Conservation (phyloP, 2,113 vertebrate species). For the Meleagris gallopavo region DNA sequence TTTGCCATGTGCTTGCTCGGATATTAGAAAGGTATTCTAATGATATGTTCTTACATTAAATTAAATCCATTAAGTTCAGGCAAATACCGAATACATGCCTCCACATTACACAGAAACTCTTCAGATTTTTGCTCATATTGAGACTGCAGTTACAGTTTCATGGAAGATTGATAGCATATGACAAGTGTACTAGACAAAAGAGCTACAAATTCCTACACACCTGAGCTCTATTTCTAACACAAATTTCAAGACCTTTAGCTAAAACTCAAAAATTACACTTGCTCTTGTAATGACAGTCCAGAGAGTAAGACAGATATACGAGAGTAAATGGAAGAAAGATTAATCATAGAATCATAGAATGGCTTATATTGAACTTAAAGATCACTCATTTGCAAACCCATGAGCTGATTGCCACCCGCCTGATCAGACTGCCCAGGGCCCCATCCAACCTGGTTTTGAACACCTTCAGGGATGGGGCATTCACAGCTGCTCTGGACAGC, state of each 20-base stretch:
- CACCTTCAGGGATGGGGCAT: too few species aligned
- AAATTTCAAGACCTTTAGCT: neutral
- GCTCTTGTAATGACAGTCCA: neutral
- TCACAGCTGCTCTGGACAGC: too few species aligned
- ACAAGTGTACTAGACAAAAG: neutral
- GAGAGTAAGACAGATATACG: neutral
- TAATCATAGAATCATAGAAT: too few species aligned
- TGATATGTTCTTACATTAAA: neutral
- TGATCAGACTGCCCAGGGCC: too few species aligned
- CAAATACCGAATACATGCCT: neutral
- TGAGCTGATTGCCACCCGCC: too few species aligned
- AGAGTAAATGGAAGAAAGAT: neutral
- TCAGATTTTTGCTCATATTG: neutral
- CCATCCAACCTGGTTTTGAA: too few species aligned
- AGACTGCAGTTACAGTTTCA: neutral
- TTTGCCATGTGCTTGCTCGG: neutral
- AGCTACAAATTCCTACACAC: neutral
- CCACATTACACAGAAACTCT: neutral
- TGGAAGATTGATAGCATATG: neutral
- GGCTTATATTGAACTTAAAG: too few species aligned
- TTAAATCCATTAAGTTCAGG: neutral
- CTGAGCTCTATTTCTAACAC: neutral
- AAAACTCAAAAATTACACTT: neutral
- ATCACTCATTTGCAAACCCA: too few species aligned
- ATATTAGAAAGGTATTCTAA: neutral